phyloP scores from a whole-genome alignment of 2,888 invertebrate genomes.

The Vanessa cardui region DNA sequence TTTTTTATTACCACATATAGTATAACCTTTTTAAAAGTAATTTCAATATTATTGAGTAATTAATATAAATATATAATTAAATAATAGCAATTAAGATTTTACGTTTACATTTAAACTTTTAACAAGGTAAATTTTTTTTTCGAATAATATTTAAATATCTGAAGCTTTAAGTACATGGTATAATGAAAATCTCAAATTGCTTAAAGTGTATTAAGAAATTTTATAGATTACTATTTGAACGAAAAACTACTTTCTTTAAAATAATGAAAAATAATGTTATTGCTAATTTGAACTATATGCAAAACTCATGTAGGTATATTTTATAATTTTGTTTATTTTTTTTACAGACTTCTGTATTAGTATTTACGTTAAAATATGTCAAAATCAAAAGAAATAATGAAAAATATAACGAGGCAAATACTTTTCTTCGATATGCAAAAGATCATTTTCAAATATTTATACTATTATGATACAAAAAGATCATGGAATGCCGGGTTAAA shows the following conservation, averaged over 20 bases:
- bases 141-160: not conserved
- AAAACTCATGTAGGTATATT: not conserved
- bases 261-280: too few species aligned
- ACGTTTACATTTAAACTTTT: not conserved
- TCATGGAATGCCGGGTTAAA: too few species aligned
- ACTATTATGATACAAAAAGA: too few species aligned
- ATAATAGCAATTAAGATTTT: not conserved
- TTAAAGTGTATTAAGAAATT: too few species aligned
- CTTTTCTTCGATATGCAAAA: too few species aligned
- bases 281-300: not conserved
- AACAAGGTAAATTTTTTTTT: not conserved
- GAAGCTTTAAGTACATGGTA: not conserved
- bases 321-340: conserved; percentile 9
- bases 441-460: too few species aligned
- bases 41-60: conserved; percentile 24
- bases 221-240: too few species aligned
- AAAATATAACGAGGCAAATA: conserved; percentile 52
- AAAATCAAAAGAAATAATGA: conserved; percentile 58
- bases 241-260: too few species aligned
- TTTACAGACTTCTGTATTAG: conserved; percentile 36
- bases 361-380: conserved; percentile 66
- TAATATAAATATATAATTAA: conserved; percentile 19
- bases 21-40: conserved; percentile 27
- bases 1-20: conserved; percentile 39
- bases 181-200: too few species aligned